Percentiles rank a stretch among this genome's conserved stretches.
phyloP scores from a whole-genome alignment of 2,888 invertebrate genomes.

The Lutraria lutraria region DNA sequence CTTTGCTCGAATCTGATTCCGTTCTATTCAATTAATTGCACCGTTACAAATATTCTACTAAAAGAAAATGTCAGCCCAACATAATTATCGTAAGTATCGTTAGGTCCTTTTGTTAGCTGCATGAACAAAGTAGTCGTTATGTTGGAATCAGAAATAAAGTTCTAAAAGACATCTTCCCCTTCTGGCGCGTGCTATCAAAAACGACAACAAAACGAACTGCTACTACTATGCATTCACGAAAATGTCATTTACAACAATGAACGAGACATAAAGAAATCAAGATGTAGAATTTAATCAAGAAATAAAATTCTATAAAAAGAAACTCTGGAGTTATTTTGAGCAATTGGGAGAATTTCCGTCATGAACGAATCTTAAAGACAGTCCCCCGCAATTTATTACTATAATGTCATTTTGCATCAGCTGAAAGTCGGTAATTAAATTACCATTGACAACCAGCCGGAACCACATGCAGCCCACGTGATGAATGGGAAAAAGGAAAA shows the following conservation, averaged over 20 bases:
- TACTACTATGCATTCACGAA: background rate
- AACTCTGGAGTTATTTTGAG: background rate
- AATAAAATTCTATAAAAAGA: background rate
- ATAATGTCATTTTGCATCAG: background rate
- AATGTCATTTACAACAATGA: conserved; percentile 3
- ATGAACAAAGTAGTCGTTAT: too few relatives aligned
- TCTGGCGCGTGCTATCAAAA: background rate
- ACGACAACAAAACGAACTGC: background rate
- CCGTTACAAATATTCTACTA: too few relatives aligned
- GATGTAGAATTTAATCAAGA: background rate
- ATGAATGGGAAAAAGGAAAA: background rate
- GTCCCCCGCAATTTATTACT: conserved; percentile 13
- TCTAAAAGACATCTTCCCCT: too few relatives aligned
- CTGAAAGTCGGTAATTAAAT: background rate
- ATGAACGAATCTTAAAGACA: background rate
- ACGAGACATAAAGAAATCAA: background rate
- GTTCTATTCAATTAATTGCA: too few relatives aligned
- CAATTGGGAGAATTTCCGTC: background rate
- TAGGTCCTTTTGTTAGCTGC: too few relatives aligned
- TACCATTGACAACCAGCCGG: background rate
- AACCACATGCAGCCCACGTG: background rate
- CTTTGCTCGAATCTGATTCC: too few relatives aligned
- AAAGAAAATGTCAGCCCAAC: too few relatives aligned
- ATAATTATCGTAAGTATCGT: too few relatives aligned
- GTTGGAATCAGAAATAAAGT: too few relatives aligned